phyloP scores from a whole-genome alignment of 2,797 vertebrate genomes.

The Oreonectes daqikongensis region DNA sequence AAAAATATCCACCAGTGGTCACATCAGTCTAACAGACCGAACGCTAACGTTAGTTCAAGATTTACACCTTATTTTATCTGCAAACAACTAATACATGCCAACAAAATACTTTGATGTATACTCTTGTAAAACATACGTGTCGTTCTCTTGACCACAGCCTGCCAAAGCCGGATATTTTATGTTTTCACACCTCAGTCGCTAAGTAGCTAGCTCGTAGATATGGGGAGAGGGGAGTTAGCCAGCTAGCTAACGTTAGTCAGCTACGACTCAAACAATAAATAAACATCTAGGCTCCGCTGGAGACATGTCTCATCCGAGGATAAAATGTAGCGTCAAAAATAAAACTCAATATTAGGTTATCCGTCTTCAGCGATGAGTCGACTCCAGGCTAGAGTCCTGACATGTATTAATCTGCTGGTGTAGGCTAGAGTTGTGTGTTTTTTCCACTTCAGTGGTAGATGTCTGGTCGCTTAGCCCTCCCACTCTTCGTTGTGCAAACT shows the following conservation, averaged over 20 bases:
- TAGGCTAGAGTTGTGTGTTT: constrained; percentile 61
- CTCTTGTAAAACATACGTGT: constrained; percentile 43
- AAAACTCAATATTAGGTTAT: background rate
- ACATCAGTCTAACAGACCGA: constrained; percentile 19
- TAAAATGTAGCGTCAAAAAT: constrained; percentile 6
- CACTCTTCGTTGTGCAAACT: constrained; percentile 39
- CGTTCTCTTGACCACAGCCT: constrained; percentile 31
- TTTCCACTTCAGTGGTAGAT: constrained; percentile 28
- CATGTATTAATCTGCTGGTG: constrained; percentile 65
- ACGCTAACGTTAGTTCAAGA: background rate
- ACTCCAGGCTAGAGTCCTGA: constrained; percentile 36
- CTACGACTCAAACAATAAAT: constrained; percentile 53
- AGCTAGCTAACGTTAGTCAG: constrained; percentile 58
- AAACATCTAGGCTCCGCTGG: background rate
- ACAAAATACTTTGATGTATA: background rate
- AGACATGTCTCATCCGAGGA: constrained; percentile 43
- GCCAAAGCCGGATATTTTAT: constrained; percentile 31
- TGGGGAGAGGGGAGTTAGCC: constrained; percentile 65
- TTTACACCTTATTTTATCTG: background rate
- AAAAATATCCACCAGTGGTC: no score
- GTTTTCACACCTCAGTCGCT: constrained; percentile 44
- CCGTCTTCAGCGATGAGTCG: constrained; percentile 14
- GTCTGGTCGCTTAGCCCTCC: constrained; percentile 30
- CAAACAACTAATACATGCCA: background rate
- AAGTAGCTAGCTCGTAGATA: constrained; percentile 62